Base-by-base conservation (phyloP, 1,140 invertebrate species). In the Harlomillsia oculata region DNA sequence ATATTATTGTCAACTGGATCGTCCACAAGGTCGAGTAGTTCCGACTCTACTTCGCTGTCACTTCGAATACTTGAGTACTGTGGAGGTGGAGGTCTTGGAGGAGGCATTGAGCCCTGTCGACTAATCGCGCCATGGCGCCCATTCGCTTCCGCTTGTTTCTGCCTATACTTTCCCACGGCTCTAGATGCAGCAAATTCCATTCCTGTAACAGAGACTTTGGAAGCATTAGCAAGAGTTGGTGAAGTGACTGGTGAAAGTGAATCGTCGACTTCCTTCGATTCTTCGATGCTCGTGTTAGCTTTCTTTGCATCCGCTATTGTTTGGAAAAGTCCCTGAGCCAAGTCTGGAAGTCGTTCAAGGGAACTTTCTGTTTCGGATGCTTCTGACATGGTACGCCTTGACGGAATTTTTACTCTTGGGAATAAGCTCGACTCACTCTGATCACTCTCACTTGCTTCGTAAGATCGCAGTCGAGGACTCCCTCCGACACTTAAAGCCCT, bases 101-200 rank as follows among this genome's bases (percentile, higher is more conserved):
- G 58, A 30, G 57, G 52, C 16, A 43, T 34, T 11, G 56, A 51
- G n/a, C 43, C 23, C 9, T 25, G 14, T 14, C 29, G 32, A 30
- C 71, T 69, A 18, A 69, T 66, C 2, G 67, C 66, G 26, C 76
- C 52, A 77, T 77, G 30, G 73, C 73, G 26, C 66, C 62, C 26
- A 74, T 71, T 68, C 80, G 80, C 46, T 82, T 80, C 81, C 40
- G 81, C 81, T 66, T 87, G 85, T 61, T 83, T 75, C 66, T 87
- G 78, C 46, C 85, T 73, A 69, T 88, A 89, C 73, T 87, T 87
- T 23, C 84, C 85, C 32, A 89, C 71, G 2, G 85, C 85, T 66
- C 85, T 72, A 0, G 85, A 88, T 3, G 87, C 87, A 0, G 85
- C 85, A 70, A 89, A 89, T 71, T 89, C 79, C 51, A 77, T 72